Evolutionary conservation across 2,888 invertebrate species (phyloP).

Genomic region (Omphaloscelis lunosa): DNA sequence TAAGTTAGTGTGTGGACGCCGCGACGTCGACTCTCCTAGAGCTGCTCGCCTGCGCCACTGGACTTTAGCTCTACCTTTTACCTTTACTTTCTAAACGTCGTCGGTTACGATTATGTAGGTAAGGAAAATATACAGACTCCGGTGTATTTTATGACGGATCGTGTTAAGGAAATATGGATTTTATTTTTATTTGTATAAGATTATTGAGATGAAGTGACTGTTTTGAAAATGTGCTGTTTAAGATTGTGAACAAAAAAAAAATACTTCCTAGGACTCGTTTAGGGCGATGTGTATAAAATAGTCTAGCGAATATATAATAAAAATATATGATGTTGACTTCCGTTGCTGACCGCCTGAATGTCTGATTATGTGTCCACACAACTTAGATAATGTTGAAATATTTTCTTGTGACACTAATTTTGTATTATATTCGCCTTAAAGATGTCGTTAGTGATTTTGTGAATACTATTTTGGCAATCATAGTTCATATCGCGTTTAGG

Average conservation of each 20-base stretch:
- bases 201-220: conserved; percentile 65
- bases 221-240: conserved; percentile 65
- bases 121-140: conserved; percentile 55
- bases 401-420: conserved; percentile 50
- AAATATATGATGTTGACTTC: conserved; percentile 54
- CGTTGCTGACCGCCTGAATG: conserved; percentile 35
- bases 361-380: conserved; percentile 44
- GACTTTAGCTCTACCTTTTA: conserved; percentile 62
- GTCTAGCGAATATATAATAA: conserved; percentile 51
- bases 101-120: conserved; percentile 57
- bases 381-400: conserved; percentile 49
- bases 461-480: conserved; percentile 54
- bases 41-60: conserved; percentile 63
- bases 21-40: conserved; percentile 55
- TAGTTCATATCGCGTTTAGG: conserved; percentile 60
- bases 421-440: conserved; percentile 65
- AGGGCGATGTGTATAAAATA: conserved; percentile 64
- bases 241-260: conserved; percentile 68
- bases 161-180: conserved; percentile 60
- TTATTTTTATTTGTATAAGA: conserved; percentile 67
- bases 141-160: conserved; percentile 62
- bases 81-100: conserved; percentile 57
- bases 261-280: conserved; percentile 56
- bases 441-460: conserved; percentile 57
- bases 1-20: conserved; percentile 63